Evolutionary conservation across 2,888 invertebrate genomes (phyloP).

Genomic region (Hirudinaria manillensis): DNA sequence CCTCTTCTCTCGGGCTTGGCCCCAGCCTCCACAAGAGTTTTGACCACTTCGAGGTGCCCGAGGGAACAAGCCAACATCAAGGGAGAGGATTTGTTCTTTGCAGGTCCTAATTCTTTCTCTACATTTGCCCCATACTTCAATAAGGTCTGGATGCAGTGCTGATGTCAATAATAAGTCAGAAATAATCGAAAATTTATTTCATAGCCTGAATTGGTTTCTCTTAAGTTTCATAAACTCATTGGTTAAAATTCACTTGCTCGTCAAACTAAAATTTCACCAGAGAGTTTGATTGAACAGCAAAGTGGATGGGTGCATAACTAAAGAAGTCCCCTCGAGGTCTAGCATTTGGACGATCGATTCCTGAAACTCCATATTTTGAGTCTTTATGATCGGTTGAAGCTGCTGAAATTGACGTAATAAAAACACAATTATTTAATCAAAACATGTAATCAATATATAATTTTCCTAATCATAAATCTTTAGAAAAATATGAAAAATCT

Average conservation of each 20-base stretch:
- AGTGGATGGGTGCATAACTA: constrained; percentile 18
- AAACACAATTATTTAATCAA: not conserved
- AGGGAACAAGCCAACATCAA: constrained; percentile 55
- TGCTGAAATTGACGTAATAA: not conserved
- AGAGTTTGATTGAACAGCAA: not conserved
- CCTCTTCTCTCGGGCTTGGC: constrained; percentile 54
- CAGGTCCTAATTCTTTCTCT: constrained; percentile 52
- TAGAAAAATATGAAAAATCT: too few relatives aligned
- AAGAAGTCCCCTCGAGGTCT: not conserved
- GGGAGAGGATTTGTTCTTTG: constrained; percentile 54
- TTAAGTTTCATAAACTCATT: too few relatives aligned
- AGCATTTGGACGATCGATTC: constrained; percentile 27
- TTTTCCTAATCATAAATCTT: too few relatives aligned
- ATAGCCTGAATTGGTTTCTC: too few relatives aligned
- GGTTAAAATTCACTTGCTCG: too few relatives aligned
- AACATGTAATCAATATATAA: too few relatives aligned
- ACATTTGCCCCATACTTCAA: constrained; percentile 53
- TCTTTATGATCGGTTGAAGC: not conserved
- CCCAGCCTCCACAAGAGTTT: constrained; percentile 54
- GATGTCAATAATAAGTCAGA: constrained; percentile 5
- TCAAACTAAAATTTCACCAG: constrained; percentile 1
- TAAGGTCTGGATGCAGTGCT: constrained; percentile 53
- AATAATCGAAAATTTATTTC: too few relatives aligned
- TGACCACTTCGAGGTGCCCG: constrained; percentile 54
- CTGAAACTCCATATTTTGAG: constrained; percentile 8